Percentiles rank a stretch among this genome's conserved stretches.
These are phyloP conservation scores for Drosophila eohydei DNA, from an alignment of 2,888 invertebrate species.

Conservation along the genomic window DNA sequence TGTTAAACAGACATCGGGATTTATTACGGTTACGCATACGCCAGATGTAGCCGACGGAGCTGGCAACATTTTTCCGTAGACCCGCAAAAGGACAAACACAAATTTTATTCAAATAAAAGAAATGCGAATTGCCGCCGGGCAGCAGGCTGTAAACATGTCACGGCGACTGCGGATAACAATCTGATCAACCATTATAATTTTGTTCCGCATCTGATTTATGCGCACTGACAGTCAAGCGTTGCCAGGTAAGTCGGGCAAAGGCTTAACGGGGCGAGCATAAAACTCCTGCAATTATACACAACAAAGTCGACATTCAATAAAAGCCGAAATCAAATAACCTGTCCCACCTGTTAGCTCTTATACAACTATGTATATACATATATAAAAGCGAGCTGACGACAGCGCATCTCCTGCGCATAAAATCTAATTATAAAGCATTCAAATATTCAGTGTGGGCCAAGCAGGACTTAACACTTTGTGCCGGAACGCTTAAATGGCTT, in stretches of 20 bases:
- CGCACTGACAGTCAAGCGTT: conserved; percentile 32
- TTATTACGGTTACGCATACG: conserved; percentile 45
- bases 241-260: conserved; percentile 19
- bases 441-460: conserved; percentile 45
- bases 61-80: conserved; percentile 12
- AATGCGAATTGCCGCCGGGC: conserved; percentile 13
- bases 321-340: conserved; percentile 63
- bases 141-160: conserved; percentile 41
- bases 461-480: conserved; percentile 73
- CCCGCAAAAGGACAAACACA: neutral
- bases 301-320: conserved; percentile 66
- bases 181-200: conserved; percentile 25
- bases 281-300: conserved; percentile 62
- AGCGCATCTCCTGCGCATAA: conserved; percentile 12
- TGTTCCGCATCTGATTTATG: conserved; percentile 41
- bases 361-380: neutral
- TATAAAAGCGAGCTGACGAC: conserved; percentile 28
- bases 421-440: conserved; percentile 78
- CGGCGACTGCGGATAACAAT: conserved; percentile 38
- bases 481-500: conserved; percentile 72
- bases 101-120: conserved; percentile 3
- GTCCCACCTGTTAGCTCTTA: conserved; percentile 58
- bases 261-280: conserved; percentile 50
- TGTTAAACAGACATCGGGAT: conserved; percentile 49
- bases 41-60: neutral